These are phyloP conservation scores for Leucoraja erinaceus DNA, from an alignment of 2,113 vertebrate species.

Conservation along the genomic window DNA sequence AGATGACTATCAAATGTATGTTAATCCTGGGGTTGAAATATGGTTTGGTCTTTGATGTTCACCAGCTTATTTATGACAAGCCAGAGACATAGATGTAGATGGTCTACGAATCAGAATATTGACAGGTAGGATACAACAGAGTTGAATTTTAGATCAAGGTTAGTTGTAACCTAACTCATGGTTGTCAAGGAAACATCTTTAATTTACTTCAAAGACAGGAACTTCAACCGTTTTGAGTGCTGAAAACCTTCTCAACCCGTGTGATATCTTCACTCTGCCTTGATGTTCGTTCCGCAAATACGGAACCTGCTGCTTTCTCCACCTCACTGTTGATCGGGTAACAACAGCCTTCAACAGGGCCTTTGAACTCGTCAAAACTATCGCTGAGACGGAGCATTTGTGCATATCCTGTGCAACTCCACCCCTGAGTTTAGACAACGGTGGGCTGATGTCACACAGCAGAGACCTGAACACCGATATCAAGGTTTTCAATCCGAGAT, in stretches of 20 bases:
- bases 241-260: not conserved
- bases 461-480: not conserved
- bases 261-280: not conserved
- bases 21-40: slow-evolving; percentile 6
- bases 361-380: not conserved
- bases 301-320: not conserved
- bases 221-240: not conserved
- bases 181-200: slow-evolving; percentile 12
- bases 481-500: not conserved
- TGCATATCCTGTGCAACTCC: not conserved
- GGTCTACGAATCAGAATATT: not conserved
- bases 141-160: not conserved
- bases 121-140: not conserved
- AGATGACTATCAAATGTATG: not conserved
- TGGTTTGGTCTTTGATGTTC: not conserved
- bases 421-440: too few relatives aligned
- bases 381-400: not conserved
- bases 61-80: not conserved
- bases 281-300: not conserved
- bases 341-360: not conserved
- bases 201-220: slow-evolving; percentile 9
- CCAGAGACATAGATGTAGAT: not conserved
- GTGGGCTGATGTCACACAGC: not conserved
- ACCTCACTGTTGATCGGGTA: not conserved
- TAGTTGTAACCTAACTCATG: not conserved